Evolutionary conservation across 1,140 invertebrate genomes (phyloP).

Genomic region (Octopus bimaculoides): DNA sequence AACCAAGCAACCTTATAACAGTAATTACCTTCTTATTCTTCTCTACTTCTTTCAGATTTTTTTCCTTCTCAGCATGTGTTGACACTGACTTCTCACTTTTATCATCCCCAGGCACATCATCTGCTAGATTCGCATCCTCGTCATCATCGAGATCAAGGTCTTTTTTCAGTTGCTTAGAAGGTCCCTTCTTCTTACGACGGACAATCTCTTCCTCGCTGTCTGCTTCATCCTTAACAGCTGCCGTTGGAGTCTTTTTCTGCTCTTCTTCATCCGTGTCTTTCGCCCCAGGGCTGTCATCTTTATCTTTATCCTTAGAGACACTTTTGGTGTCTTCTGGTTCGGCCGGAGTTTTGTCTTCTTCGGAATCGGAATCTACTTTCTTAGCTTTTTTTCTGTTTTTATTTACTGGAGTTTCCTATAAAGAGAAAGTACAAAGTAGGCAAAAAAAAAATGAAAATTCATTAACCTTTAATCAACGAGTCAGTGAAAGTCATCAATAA

Average conservation of each 20-base stretch:
- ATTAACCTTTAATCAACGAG: too few species aligned
- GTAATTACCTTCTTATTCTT: background rate
- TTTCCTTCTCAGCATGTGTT: background rate
- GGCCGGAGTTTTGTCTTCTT: constrained; percentile 53
- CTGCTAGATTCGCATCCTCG: constrained; percentile 25
- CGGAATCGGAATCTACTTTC: constrained; percentile 38
- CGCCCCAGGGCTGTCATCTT: background rate
- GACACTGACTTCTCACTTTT: background rate
- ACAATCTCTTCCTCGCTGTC: too few species aligned
- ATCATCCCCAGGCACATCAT: background rate
- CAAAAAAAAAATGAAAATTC: background rate
- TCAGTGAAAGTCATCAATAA: too few species aligned
- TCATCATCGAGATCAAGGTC: constrained; percentile 1
- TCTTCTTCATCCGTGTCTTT: background rate
- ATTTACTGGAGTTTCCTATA: constrained; percentile 2
- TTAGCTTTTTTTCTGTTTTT: constrained; percentile 46
- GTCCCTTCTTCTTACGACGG: too few species aligned
- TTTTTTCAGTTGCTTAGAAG: too few species aligned
- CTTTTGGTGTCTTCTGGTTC: background rate
- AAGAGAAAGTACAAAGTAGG: background rate
- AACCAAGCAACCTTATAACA: too few species aligned
- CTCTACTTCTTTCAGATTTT: background rate
- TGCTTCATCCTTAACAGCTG: too few species aligned
- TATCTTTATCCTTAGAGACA: background rate
- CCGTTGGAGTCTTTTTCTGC: too few species aligned